phyloP scores from a whole-genome alignment of 1,140 invertebrate genomes.

The Babylonia areolata region DNA sequence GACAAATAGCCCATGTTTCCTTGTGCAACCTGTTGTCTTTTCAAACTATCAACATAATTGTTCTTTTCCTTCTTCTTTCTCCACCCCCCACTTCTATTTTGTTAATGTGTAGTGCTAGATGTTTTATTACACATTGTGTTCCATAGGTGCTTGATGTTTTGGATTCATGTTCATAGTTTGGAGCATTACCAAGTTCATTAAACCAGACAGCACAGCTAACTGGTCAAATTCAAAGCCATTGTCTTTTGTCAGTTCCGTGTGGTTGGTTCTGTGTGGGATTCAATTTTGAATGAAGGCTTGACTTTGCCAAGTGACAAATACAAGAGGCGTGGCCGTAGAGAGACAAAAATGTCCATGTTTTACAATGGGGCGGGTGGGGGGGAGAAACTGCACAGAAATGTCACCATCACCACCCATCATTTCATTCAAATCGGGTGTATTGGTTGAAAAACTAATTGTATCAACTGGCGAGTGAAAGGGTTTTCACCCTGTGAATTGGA shows the following conservation, averaged over 20 bases:
- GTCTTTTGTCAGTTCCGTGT: neutral
- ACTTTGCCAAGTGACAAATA: no score
- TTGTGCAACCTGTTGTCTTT: neutral
- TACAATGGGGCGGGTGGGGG: no score
- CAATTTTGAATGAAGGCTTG: no score
- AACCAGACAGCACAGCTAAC: neutral
- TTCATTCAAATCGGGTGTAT: no score
- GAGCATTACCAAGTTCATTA: neutral
- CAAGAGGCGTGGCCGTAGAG: no score
- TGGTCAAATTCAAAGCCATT: neutral
- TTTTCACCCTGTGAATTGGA: no score
- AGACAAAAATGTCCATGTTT: no score
- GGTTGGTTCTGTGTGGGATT: no score
- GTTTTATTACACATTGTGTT: constrained; percentile 3
- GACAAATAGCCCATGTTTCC: neutral
- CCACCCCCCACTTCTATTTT: neutral
- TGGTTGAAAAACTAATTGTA: no score
- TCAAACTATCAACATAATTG: neutral
- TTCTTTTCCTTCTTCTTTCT: neutral
- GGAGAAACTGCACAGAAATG: no score
- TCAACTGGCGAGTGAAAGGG: no score
- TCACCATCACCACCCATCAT: no score
- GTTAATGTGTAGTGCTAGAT: constrained; percentile 12
- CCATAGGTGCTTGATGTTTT: constrained; percentile 8
- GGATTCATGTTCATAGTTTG: neutral